These are phyloP conservation scores for Macrotis lagotis DNA, from an alignment of 2,113 vertebrate species.

Conservation along the genomic window DNA sequence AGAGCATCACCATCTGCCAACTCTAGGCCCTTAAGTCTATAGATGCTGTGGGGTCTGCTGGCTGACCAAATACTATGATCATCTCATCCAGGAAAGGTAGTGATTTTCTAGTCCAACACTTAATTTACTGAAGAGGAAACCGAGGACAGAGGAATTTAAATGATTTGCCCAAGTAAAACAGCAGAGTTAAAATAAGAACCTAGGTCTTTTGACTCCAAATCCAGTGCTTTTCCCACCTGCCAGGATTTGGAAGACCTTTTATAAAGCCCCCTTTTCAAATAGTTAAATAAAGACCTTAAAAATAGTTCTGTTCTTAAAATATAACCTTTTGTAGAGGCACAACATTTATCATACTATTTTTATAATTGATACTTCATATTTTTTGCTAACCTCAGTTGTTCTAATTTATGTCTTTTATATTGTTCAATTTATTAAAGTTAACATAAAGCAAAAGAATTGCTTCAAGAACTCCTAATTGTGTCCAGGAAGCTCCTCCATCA, in stretches of 20 bases:
- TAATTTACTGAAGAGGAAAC: background rate
- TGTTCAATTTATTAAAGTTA: too few species aligned
- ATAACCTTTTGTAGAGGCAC: background rate
- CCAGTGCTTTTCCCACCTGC: background rate
- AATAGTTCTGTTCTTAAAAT: background rate
- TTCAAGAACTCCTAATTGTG: too few species aligned
- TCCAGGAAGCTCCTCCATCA: too few species aligned
- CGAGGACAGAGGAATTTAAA: background rate
- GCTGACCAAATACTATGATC: too few species aligned
- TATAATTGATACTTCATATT: background rate
- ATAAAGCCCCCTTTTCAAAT: background rate
- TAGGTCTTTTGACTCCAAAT: background rate
- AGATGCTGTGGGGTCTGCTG: too few species aligned
- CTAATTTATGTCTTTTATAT: background rate
- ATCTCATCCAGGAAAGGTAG: too few species aligned
- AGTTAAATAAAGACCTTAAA: background rate
- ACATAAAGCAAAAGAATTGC: too few species aligned
- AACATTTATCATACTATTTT: background rate
- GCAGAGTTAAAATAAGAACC: background rate
- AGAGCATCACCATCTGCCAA: too few species aligned
- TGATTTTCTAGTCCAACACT: background rate
- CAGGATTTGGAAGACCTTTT: background rate
- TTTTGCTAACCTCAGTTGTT: background rate
- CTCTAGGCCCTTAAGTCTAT: too few species aligned
- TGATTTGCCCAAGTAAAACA: background rate